Conservation (phyloP, 2,888 invertebrate genomes). For the Latrodectus hesperus region DNA sequence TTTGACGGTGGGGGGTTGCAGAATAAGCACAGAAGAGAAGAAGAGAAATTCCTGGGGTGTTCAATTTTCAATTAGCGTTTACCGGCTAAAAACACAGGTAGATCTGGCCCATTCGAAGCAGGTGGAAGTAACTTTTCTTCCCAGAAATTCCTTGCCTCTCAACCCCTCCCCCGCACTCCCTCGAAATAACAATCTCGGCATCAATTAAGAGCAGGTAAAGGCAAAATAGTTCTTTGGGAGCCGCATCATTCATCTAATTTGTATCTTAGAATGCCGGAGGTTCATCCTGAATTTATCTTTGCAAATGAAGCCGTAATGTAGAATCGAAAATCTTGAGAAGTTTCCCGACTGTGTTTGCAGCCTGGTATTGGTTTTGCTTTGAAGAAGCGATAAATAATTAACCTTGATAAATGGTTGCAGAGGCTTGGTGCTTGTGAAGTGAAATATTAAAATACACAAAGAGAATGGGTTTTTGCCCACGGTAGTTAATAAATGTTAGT, state of each 20-base stretch:
- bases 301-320: constrained; percentile 60
- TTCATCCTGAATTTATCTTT: constrained; percentile 22
- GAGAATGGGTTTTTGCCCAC: not conserved
- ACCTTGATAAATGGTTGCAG: constrained; percentile 33
- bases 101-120: constrained; percentile 46
- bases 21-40: not conserved
- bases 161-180: constrained; percentile 22
- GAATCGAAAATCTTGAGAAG: constrained; percentile 30
- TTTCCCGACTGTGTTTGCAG: constrained; percentile 3
- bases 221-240: constrained; percentile 32
- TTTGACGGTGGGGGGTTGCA: constrained; percentile 1
- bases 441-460: constrained; percentile 12
- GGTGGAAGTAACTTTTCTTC: constrained; percentile 59
- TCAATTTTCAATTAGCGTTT: constrained; percentile 69
- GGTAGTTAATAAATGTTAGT: not conserved
- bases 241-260: constrained; percentile 55
- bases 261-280: constrained; percentile 20
- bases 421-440: not conserved
- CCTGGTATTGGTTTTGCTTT: constrained; percentile 45
- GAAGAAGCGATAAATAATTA: constrained; percentile 49
- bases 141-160: constrained; percentile 21
- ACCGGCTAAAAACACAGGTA: constrained; percentile 66
- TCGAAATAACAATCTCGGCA: constrained; percentile 67
- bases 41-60: constrained; percentile 33
- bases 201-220: constrained; percentile 41